These are phyloP conservation scores for Lasioglossum baleicum DNA, from an alignment of 1,140 invertebrate species.

Conservation along the genomic window DNA sequence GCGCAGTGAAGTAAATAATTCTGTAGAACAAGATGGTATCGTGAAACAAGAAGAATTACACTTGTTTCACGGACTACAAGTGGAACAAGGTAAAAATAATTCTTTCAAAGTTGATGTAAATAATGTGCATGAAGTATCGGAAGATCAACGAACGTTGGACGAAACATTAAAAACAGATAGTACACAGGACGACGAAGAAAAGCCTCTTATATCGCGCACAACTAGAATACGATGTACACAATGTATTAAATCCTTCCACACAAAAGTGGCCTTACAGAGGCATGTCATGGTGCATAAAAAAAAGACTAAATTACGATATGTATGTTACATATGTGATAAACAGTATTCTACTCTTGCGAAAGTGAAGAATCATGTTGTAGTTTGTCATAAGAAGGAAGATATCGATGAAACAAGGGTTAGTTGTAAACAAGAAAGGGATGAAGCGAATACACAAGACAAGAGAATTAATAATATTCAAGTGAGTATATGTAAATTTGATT, in stretches of 20 bases:
- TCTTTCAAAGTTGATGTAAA: slow-evolving; percentile 15
- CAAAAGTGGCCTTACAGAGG: slow-evolving; percentile 61
- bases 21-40: slow-evolving; percentile 8
- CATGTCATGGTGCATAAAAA: slow-evolving; percentile 66
- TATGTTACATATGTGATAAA: slow-evolving; percentile 71
- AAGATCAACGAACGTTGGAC: slow-evolving; percentile 8
- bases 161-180: background rate
- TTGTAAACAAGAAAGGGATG: slow-evolving; percentile 29
- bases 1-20: slow-evolving; percentile 3
- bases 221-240: slow-evolving; percentile 64
- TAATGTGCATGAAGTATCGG: slow-evolving; percentile 19
- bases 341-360: slow-evolving; percentile 65
- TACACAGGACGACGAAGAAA: slow-evolving; percentile 69
- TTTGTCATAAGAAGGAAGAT: slow-evolving; percentile 50
- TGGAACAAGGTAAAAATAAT: slow-evolving; percentile 6
- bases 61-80: background rate
- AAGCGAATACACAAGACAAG: slow-evolving; percentile 21
- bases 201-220: slow-evolving; percentile 66
- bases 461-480: slow-evolving; percentile 25
- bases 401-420: slow-evolving; percentile 39
- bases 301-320: slow-evolving; percentile 66
- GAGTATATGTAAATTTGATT: background rate
- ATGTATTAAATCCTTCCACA: slow-evolving; percentile 69
- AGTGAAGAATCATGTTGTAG: slow-evolving; percentile 63
- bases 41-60: slow-evolving; percentile 30